phyloP scores from a whole-genome alignment of 2,888 invertebrate species.

The Argynnis bischoffii region DNA sequence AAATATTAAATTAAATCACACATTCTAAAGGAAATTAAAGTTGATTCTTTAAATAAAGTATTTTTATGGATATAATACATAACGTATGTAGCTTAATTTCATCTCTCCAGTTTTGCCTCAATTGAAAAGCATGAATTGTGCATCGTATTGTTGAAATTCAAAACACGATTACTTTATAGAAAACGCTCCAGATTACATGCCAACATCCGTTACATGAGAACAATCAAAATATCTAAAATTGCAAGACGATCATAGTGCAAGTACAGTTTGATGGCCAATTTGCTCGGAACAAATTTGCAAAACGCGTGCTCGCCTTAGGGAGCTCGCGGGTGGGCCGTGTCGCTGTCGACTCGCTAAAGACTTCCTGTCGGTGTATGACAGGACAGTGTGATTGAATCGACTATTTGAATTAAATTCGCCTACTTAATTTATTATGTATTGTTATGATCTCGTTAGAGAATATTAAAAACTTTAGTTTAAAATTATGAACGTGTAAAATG shows the following conservation, averaged over 20 bases:
- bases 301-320: slow-evolving; percentile 71
- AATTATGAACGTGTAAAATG: no score
- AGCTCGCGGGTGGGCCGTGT: slow-evolving; percentile 69
- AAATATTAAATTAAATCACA: no score
- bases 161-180: not conserved
- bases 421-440: slow-evolving; percentile 9
- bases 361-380: slow-evolving; percentile 60
- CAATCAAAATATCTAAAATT: slow-evolving; percentile 40
- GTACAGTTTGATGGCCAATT: slow-evolving; percentile 58
- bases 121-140: not conserved
- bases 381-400: slow-evolving; percentile 48
- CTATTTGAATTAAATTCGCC: slow-evolving; percentile 6
- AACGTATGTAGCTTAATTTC: no score
- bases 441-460: no score
- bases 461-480: no score
- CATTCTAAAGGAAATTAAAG: no score
- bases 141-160: slow-evolving; percentile 6
- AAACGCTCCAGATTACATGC: slow-evolving; percentile 25
- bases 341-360: slow-evolving; percentile 56
- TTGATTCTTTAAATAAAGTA: no score
- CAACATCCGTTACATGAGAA: slow-evolving; percentile 43
- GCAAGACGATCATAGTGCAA: slow-evolving; percentile 55
- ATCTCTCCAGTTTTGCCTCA: no score
- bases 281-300: slow-evolving; percentile 48
- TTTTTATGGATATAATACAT: no score